Evolutionary conservation across 2,888 invertebrate genomes (phyloP), one percentile per base, ranked within the genome.

Genomic region (Melieria picta): DNA sequence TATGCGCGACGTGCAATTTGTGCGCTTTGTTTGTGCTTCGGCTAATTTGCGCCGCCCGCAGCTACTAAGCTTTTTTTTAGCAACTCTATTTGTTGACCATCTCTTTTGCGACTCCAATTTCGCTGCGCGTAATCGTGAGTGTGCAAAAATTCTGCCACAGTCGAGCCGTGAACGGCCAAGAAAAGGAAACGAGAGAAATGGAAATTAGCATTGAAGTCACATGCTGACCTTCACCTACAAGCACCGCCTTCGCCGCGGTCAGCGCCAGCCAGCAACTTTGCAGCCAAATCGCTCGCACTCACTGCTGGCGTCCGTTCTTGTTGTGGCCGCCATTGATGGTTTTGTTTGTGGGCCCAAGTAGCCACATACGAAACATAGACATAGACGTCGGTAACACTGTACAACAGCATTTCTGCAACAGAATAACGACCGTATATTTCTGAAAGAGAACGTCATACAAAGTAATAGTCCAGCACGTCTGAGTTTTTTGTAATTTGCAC

Each of bases 191-290:
- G 60, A 71, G 62, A 50, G 10, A 16, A 50, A n/a, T 69, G 7
- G 56, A 74, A 77, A 77, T 77, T 77, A 77, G 71, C 77, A 77
- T 77, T 77, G 74, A 72, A 77, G 76, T 75, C 77, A 77, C 75
- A 77, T 72, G 58, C 65, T 77, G 77, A 77, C 77, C 77, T 77
- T 77, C 77, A 77, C 77, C 77, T 75, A 77, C 72, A 77, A 74
- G 74, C 68, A 69, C 66, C 72, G 71, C 13, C 30, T 30, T 30
- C 30, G 30, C 30, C 3, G 30, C 30, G 30, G 30, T 30, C 30
- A 30, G 30, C 30, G 9, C 46, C 4, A 62, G 16, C 62, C 63
- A 50, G 30, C 52, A 5, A 57, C 2, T 42, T 42, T 6, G 52
- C 64, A 50, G 43, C 46, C 16, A 65, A 64, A 10, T 43, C 11